Evolutionary conservation across 2,888 invertebrate species (phyloP).

Genomic region (Diaphora mendica): DNA sequence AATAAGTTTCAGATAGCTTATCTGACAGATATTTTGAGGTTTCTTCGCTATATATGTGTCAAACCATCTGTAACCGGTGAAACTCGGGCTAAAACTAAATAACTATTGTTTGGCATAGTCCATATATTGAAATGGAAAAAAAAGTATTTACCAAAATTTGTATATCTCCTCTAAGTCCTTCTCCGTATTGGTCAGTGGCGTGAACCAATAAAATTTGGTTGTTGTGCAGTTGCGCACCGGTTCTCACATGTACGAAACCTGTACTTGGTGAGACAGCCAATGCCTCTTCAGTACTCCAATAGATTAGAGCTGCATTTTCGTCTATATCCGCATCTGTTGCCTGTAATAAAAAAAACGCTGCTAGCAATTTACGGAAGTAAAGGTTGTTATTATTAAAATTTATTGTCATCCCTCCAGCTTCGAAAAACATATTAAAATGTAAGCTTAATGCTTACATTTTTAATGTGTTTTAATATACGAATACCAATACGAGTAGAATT

Average conservation of each 20-base stretch:
- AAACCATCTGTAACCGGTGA: too few relatives aligned
- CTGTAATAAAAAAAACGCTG: conserved; percentile 52
- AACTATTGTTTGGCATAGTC: background rate
- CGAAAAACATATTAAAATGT: background rate
- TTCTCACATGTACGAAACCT: conserved; percentile 86
- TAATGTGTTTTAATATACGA: too few relatives aligned
- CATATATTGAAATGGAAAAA: background rate
- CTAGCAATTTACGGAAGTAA: too few relatives aligned
- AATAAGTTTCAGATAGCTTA: too few relatives aligned
- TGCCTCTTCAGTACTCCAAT: conserved; percentile 71
- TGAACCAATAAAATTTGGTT: conserved; percentile 64
- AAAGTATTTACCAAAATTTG: conserved; percentile 68
- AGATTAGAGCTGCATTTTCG: conserved; percentile 80
- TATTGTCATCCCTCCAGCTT: background rate
- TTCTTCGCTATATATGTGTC: too few relatives aligned
- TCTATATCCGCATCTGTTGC: conserved; percentile 87
- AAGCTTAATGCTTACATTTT: background rate
- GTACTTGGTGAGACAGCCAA: conserved; percentile 86
- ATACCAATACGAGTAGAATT: too few relatives aligned
- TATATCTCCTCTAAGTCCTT: conserved; percentile 69
- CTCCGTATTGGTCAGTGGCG: conserved; percentile 78
- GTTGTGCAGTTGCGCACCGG: conserved; percentile 68
- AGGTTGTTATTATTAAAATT: too few relatives aligned
- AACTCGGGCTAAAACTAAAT: background rate
- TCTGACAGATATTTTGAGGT: too few relatives aligned